A percentile compares a stretch with the other conserved stretches of the same genome.
These are phyloP conservation scores for Carabus problematicus DNA, from an alignment of 2,888 invertebrate species.

Conservation along the genomic window DNA sequence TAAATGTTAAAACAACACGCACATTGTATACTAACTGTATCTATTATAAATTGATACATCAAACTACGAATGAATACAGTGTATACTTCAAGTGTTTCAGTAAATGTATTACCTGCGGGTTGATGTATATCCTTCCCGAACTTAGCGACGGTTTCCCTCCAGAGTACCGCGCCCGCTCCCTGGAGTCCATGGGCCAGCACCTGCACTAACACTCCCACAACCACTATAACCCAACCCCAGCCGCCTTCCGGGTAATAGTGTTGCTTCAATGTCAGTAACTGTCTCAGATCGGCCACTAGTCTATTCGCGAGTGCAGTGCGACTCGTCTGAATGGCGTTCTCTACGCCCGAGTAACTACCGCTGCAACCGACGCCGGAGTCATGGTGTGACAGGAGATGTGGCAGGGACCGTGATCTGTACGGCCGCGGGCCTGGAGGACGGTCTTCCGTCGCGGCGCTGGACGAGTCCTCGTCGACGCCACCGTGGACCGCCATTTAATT, in stretches of 20 bases:
- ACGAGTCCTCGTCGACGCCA: slow-evolving; percentile 43
- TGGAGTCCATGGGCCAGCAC: slow-evolving; percentile 78
- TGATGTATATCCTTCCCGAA: slow-evolving; percentile 66
- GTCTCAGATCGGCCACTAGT: slow-evolving; percentile 63
- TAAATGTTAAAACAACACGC: no score
- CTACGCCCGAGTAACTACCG: slow-evolving; percentile 39
- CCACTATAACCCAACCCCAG: slow-evolving; percentile 85
- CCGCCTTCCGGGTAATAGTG: slow-evolving; percentile 90
- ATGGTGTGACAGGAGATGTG: slow-evolving; percentile 68
- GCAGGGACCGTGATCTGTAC: slow-evolving; percentile 72
- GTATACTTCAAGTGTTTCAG: no score
- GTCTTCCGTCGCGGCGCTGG: slow-evolving; percentile 42
- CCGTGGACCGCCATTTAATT: neutral
- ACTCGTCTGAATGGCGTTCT: slow-evolving; percentile 39
- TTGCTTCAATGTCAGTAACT: slow-evolving; percentile 73
- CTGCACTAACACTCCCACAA: slow-evolving; percentile 76
- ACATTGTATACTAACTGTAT: no score
- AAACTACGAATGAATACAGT: no score
- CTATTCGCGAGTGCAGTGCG: slow-evolving; percentile 64
- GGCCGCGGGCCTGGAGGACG: slow-evolving; percentile 59
- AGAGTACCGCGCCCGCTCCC: slow-evolving; percentile 64
- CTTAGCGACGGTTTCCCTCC: slow-evolving; percentile 57
- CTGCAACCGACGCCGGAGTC: slow-evolving; percentile 61
- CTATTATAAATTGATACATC: no score
- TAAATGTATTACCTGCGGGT: slow-evolving; percentile 70